Evolutionary conservation across 2,888 invertebrate species (phyloP), one percentile per base, ranked within the genome.

Genomic region (Eupithecia tripunctaria): DNA sequence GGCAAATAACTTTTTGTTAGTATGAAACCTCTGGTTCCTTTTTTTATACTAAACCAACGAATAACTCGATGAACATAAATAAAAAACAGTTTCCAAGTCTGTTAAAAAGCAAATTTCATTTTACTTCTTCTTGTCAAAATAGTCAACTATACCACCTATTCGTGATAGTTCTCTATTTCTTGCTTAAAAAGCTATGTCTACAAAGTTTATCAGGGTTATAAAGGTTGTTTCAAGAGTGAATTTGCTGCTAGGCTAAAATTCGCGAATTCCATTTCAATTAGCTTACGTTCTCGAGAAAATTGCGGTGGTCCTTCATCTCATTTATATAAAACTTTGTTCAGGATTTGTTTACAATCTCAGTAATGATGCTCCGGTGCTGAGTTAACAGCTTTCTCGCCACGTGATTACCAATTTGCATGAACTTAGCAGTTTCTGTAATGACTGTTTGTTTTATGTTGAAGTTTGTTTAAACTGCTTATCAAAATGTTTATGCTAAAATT

Each of bases 271-370:
- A 81, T 84, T 81, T 81, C 77, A 77, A 75, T 77, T 67, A 82
- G 36, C 78, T 79, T 82, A 84, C 80, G 80, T 38, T 82, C 76
- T 79, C 77, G 76, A 77, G 81, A 81, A 85, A 85, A 88, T 86
- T 87, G 84, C 82, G 72, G 72, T 82, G 84, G 82, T 85, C 85
- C 87, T 86, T 87, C 83, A 86, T 85, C 85, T 85, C 85, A 82
- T 83, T 88, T 85, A 85, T 86, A 81, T 82, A 84, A 88, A 87
- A 74, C 84, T 87, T 85, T 84, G 84, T 82, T 81, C 82, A 80
- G 85, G 83, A 87, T 89, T 88, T 89, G 88, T 88, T 88, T 88
- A 86, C 86, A 86, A 84, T 88, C 85, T 82, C 82, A 82, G 82
- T 88, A 88, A 88, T 88, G 88, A 86, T 85, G 81, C 84, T 83